phyloP scores from a whole-genome alignment of 2,797 vertebrate genomes.

The Chelon auratus region DNA sequence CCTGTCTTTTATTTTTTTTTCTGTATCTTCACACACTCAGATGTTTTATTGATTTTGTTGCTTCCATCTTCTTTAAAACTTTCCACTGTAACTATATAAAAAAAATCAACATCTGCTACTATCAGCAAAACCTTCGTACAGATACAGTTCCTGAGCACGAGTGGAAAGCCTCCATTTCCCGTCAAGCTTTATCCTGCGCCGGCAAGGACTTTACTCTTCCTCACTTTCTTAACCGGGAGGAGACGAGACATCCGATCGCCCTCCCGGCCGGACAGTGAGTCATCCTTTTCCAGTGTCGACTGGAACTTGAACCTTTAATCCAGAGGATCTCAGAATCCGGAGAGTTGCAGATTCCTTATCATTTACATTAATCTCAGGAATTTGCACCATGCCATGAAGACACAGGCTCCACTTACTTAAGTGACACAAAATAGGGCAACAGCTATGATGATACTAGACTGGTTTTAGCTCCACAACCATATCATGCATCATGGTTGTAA shows the following conservation, averaged over 20 bases:
- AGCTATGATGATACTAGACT: conserved; percentile 70
- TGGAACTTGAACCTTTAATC: conserved; percentile 87
- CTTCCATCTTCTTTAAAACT: neutral
- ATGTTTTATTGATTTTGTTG: neutral
- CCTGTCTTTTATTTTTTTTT: neutral
- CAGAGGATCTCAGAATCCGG: conserved; percentile 79
- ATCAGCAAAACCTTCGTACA: neutral
- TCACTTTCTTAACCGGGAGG: conserved; percentile 57
- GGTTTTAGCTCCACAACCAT: conserved; percentile 72
- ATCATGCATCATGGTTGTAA: conserved; percentile 74
- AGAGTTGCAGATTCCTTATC: conserved; percentile 86
- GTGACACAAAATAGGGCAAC: conserved; percentile 75
- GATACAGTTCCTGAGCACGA: neutral
- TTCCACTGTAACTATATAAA: neutral
- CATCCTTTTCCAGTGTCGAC: conserved; percentile 77
- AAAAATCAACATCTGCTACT: neutral
- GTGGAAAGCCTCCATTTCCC: conserved; percentile 69
- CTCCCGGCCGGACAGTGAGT: conserved; percentile 64
- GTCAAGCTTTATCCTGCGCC: conserved; percentile 20
- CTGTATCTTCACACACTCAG: neutral
- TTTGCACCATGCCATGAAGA: conserved; percentile 81
- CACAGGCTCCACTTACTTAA: conserved; percentile 79
- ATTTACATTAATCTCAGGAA: conserved; percentile 84
- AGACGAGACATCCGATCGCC: conserved; percentile 71
- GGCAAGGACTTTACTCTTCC: conserved; percentile 58